These are phyloP conservation scores for Acronicta aceris DNA, from an alignment of 2,888 invertebrate species.

Conservation along the genomic window DNA sequence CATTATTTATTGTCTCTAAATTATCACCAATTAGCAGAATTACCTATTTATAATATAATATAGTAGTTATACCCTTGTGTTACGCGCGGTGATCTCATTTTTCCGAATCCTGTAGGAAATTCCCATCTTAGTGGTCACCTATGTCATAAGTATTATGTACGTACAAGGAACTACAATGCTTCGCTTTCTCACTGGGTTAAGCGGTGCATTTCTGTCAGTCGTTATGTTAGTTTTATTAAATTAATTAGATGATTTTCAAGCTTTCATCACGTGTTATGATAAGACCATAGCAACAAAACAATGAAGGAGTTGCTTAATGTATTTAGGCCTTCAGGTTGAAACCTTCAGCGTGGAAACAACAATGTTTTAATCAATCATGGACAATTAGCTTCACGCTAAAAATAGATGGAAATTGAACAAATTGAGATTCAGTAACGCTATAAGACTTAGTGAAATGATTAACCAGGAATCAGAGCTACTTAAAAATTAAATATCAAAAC, in stretches of 20 bases:
- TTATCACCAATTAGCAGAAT: too few species aligned
- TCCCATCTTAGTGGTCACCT: too few species aligned
- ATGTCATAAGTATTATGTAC: too few species aligned
- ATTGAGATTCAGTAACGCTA: slow-evolving; percentile 24
- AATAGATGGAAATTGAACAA: slow-evolving; percentile 20
- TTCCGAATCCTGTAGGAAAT: too few species aligned
- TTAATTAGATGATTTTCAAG: background rate
- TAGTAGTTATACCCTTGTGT: too few species aligned
- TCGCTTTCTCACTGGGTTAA: too few species aligned
- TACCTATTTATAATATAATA: too few species aligned
- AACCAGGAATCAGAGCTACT: background rate
- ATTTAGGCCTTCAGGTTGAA: slow-evolving; percentile 28
- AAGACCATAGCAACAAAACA: slow-evolving; percentile 36
- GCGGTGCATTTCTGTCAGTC: too few species aligned
- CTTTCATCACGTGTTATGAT: background rate
- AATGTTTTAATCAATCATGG: slow-evolving; percentile 39
- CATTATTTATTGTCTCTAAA: too few species aligned
- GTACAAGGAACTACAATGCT: too few species aligned
- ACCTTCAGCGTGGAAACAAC: slow-evolving; percentile 37
- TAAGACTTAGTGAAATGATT: background rate
- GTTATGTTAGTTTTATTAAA: too few species aligned
- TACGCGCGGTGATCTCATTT: too few species aligned
- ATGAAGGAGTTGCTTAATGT: slow-evolving; percentile 35
- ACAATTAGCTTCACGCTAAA: slow-evolving; percentile 36
- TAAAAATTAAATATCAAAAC: background rate